These are phyloP conservation scores for Ophiothrix spiculata DNA, from an alignment of 35 echinoderm and acorn worm species.

Conservation along the genomic window DNA sequence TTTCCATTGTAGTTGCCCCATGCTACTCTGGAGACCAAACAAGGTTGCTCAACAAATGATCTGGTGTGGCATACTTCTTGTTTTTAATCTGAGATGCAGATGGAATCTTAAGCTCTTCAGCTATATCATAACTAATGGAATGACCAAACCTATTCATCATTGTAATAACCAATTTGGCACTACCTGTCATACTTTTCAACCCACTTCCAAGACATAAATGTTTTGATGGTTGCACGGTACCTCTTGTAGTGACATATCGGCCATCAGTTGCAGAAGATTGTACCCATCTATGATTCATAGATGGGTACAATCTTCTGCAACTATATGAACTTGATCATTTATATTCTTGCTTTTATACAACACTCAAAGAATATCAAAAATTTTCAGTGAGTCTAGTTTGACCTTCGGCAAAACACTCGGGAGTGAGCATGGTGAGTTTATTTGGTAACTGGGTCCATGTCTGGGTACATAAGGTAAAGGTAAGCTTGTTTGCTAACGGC, in stretches of 20 bases:
- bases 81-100: not conserved
- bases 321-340: too few relatives aligned
- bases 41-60: not conserved
- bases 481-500: too few relatives aligned
- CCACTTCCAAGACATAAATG: slow-evolving; percentile 6
- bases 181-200: slow-evolving; percentile 26
- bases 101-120: slow-evolving; percentile 13
- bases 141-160: slow-evolving; percentile 25
- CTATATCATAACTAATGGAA: slow-evolving; percentile 15
- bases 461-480: too few relatives aligned
- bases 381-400: too few relatives aligned
- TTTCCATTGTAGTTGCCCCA: slow-evolving; percentile 17
- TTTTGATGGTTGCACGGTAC: not conserved
- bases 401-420: too few relatives aligned
- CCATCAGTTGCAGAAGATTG: not conserved
- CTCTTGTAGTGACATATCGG: not conserved
- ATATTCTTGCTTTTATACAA: too few relatives aligned
- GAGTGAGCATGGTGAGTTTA: too few relatives aligned
- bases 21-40: not conserved
- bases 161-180: not conserved
- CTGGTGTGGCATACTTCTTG: not conserved
- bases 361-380: too few relatives aligned
- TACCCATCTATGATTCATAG: not conserved
- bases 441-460: too few relatives aligned
- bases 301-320: too few relatives aligned